These are phyloP conservation scores for Drosophila malerkotliana DNA, from an alignment of 1,140 invertebrate species.

Conservation along the genomic window DNA sequence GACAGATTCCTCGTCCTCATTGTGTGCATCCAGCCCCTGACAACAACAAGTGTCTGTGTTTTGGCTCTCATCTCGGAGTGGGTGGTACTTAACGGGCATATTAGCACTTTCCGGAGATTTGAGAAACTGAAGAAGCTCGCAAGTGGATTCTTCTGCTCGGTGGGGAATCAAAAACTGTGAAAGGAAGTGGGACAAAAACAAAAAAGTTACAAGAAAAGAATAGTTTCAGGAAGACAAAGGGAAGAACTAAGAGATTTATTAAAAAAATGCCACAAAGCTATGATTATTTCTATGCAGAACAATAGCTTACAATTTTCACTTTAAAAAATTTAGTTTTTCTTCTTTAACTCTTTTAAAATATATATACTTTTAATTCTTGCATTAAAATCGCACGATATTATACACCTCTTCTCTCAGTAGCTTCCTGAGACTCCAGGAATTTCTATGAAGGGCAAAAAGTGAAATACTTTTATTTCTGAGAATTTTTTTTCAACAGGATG, in stretches of 20 bases:
- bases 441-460: no score
- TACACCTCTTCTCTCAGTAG: no score
- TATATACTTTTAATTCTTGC: no score
- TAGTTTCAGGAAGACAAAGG: slow-evolving; percentile 14
- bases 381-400: no score
- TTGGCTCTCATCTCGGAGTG: slow-evolving; percentile 32
- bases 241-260: slow-evolving; percentile 1
- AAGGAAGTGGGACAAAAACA: slow-evolving; percentile 5
- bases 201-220: slow-evolving; percentile 2
- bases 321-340: no score
- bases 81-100: slow-evolving; percentile 48
- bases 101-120: slow-evolving; percentile 38
- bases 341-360: no score
- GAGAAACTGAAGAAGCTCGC: slow-evolving; percentile 15
- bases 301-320: no score
- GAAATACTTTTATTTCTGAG: no score
- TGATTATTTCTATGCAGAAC: no score
- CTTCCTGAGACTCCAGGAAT: no score
- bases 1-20: slow-evolving; percentile 47
- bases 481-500: no score
- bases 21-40: slow-evolving; percentile 23
- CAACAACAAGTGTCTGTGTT: slow-evolving; percentile 27
- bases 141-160: slow-evolving; percentile 23
- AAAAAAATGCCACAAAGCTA: not conserved
- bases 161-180: slow-evolving; percentile 16